Evolutionary conservation across 1,140 invertebrate species (phyloP), one percentile per base, ranked within the genome.

Genomic region (Cataglyphis hispanica): DNA sequence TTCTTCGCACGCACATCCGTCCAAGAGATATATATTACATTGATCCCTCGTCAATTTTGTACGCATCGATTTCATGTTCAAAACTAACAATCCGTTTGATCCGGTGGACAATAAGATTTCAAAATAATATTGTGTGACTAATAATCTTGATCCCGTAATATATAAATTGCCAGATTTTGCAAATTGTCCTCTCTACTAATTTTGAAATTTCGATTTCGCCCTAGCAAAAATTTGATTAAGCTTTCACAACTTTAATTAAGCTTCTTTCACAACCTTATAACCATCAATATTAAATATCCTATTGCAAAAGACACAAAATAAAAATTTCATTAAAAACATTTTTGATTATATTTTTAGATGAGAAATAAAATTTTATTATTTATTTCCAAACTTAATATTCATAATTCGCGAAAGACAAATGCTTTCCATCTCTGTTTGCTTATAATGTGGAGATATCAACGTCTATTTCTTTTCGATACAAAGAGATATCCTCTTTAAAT

Each of bases 171-270:
- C 16, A 60, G 25, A 75, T 53, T 16, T 58, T 13, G 16, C n/a
- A 75, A 75, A 75, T 75, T 40, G 6, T 75, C 22, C 34, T 4
- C 8, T 40, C 22, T 60, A n/a, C 53, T 61, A 75, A 76, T 76
- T 50, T 40, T n/a, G 8, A 19, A 63, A 0, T 43, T n/a, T n/a
- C 5, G 56, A 40, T 46, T 77, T 63, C 27, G 11, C 16, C 34
- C 13, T 60, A 16, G 22, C 2, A 1, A n/a, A 70, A n/a, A 53
- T 72, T 56, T 11, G 27, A 19, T 53, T 19, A 22, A 34, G 56
- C n/a, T 11, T 72, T 34, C 16, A 53, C n/a, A n/a, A n/a, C n/a
- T n/a, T n/a, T n/a, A n/a, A n/a, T n/a, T n/a, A n/a, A n/a, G n/a
- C 11, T 10, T 72, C 22, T 53, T 56, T 53, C 27, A 50, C 4